A percentile compares a stretch with the other conserved stretches of the same genome.
Conservation (phyloP, 1,140 invertebrate genomes). For the Trichomalopsis sarcophagae region DNA sequence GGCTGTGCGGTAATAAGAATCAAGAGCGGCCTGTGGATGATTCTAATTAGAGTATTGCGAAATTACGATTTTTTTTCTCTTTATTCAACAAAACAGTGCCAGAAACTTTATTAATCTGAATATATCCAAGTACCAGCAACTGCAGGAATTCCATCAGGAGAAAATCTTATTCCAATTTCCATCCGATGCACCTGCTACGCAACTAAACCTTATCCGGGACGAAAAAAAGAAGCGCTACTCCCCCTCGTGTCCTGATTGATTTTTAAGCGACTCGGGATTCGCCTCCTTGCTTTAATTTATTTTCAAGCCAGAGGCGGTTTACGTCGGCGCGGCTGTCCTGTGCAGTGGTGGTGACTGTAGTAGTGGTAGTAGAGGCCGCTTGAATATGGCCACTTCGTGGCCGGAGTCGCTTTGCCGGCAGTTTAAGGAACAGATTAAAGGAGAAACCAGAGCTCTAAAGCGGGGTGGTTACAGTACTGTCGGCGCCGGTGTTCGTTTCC, state of each 20-base stretch:
- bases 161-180: background rate
- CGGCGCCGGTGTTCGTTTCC: background rate
- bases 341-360: background rate
- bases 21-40: background rate
- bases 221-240: background rate
- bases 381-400: slow-evolving; percentile 11
- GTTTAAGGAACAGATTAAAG: slow-evolving; percentile 50
- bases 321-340: background rate
- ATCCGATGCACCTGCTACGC: background rate
- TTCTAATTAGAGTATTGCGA: background rate
- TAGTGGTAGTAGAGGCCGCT: background rate
- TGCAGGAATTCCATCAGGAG: background rate
- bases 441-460: slow-evolving; percentile 1
- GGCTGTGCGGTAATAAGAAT: background rate
- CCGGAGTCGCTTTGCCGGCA: slow-evolving; percentile 1
- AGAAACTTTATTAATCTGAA: background rate
- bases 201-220: background rate
- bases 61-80: background rate
- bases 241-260: background rate
- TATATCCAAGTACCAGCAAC: too few relatives aligned
- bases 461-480: background rate
- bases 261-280: background rate
- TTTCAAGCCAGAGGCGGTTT: background rate
- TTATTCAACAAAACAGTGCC: too few relatives aligned
- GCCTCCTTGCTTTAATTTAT: background rate